A percentile compares a stretch with the other conserved stretches of the same genome.
Evolutionary conservation across 2,888 invertebrate genomes (phyloP).

Genomic region (Thymelicus sylvestris): DNA sequence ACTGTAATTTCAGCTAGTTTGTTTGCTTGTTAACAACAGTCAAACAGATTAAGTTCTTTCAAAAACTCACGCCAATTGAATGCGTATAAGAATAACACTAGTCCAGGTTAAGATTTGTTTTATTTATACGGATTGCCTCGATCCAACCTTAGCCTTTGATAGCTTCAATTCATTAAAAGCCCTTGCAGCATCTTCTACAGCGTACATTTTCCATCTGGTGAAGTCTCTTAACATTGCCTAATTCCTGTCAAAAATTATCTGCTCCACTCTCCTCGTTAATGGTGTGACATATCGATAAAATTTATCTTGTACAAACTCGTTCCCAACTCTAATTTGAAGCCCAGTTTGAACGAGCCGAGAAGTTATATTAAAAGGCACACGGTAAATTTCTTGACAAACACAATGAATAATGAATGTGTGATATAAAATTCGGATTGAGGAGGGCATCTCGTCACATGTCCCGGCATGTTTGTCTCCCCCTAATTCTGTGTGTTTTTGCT

Average conservation of each 20-base stretch:
- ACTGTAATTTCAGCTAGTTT: too few relatives aligned
- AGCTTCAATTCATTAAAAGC: too few relatives aligned
- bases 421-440: slow-evolving; percentile 83
- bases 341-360: slow-evolving; percentile 56
- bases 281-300: slow-evolving; percentile 50
- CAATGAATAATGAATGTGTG: slow-evolving; percentile 80
- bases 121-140: too few relatives aligned
- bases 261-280: background rate
- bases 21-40: too few relatives aligned
- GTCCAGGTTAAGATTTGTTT: too few relatives aligned
- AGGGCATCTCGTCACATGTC: slow-evolving; percentile 72
- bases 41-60: too few relatives aligned
- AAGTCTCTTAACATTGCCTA: background rate
- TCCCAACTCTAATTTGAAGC: slow-evolving; percentile 75
- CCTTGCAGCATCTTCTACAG: too few relatives aligned
- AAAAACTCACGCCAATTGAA: too few relatives aligned
- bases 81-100: too few relatives aligned
- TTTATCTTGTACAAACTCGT: slow-evolving; percentile 68
- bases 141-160: too few relatives aligned
- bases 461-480: slow-evolving; percentile 79
- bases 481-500: slow-evolving; percentile 83
- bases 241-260: background rate
- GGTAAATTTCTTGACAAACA: slow-evolving; percentile 83
- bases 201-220: too few relatives aligned
- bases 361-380: slow-evolving; percentile 85